Percentiles rank a stretch among this genome's conserved stretches.
phyloP scores from a whole-genome alignment of 64 coral and sea anemone species.

The Trachythela sp. region DNA sequence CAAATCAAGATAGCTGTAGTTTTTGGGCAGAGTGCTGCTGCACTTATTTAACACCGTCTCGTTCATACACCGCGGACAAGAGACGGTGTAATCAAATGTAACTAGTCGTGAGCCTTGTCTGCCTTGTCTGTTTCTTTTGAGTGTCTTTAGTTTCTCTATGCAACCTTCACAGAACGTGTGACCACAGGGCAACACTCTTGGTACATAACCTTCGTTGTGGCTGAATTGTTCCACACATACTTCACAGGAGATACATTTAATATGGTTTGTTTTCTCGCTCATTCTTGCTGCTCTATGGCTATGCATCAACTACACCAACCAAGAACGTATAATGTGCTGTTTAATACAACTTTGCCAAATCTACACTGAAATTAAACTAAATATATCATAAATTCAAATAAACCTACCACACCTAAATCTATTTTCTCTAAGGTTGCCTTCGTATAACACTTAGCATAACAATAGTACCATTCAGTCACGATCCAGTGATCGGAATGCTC shows the following conservation, averaged over 20 bases:
- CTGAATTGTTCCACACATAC: background rate
- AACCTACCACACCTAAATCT: too few species aligned
- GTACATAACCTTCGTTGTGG: background rate
- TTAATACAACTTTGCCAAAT: too few species aligned
- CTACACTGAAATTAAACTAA: too few species aligned
- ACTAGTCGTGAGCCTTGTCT: background rate
- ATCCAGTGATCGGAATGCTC: too few species aligned
- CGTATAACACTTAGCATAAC: too few species aligned
- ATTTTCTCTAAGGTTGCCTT: too few species aligned
- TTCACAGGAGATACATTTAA: background rate
- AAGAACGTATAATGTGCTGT: too few species aligned
- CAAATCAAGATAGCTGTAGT: background rate
- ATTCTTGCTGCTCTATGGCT: too few species aligned
- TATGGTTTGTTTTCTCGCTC: too few species aligned
- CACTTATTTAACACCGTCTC: background rate
- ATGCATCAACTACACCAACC: too few species aligned
- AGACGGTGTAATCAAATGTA: background rate
- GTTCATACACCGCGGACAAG: background rate
- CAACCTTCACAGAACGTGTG: background rate
- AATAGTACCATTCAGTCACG: too few species aligned
- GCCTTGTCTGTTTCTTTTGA: background rate
- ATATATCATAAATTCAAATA: too few species aligned
- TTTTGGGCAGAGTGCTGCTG: background rate
- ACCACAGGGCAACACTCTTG: background rate
- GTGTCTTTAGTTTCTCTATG: background rate